Conservation (phyloP, 2,113 vertebrate genomes). For the Dasyurus viverrinus region DNA sequence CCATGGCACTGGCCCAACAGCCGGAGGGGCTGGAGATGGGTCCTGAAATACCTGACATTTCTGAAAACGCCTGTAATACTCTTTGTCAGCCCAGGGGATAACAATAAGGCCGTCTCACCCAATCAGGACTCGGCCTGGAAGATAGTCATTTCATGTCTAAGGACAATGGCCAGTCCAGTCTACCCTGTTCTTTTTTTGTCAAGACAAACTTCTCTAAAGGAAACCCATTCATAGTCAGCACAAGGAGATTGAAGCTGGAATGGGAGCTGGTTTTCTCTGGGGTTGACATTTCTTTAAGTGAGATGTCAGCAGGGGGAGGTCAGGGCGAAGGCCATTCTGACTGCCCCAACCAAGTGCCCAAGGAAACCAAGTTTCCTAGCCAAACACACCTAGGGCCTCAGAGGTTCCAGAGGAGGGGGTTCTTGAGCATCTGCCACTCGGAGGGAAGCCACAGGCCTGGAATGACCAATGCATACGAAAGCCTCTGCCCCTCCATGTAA, state of each 20-base stretch:
- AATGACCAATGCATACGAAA: background rate
- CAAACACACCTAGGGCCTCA: background rate
- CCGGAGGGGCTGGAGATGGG: background rate
- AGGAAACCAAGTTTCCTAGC: background rate
- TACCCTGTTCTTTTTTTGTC: constrained; percentile 37
- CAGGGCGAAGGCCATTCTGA: background rate
- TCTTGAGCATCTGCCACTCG: background rate
- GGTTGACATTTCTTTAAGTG: constrained; percentile 28
- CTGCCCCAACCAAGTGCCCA: constrained; percentile 10
- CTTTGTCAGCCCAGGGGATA: constrained; percentile 2
- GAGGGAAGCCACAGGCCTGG: background rate
- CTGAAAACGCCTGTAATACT: background rate
- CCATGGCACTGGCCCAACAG: too few relatives aligned
- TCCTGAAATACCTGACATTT: constrained; percentile 2
- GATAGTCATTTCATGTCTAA: constrained; percentile 19
- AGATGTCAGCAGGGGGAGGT: background rate
- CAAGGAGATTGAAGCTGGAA: constrained; percentile 5
- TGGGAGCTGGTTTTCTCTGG: background rate
- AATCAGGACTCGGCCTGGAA: constrained; percentile 26
- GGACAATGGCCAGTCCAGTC: background rate
- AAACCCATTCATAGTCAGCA: constrained; percentile 11
- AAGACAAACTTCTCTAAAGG: background rate
- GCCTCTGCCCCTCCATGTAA: background rate
- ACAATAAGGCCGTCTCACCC: background rate
- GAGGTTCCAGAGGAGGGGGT: constrained; percentile 15